phyloP scores from a whole-genome alignment of 2,797 vertebrate species.

The Onychomys leucogaster region DNA sequence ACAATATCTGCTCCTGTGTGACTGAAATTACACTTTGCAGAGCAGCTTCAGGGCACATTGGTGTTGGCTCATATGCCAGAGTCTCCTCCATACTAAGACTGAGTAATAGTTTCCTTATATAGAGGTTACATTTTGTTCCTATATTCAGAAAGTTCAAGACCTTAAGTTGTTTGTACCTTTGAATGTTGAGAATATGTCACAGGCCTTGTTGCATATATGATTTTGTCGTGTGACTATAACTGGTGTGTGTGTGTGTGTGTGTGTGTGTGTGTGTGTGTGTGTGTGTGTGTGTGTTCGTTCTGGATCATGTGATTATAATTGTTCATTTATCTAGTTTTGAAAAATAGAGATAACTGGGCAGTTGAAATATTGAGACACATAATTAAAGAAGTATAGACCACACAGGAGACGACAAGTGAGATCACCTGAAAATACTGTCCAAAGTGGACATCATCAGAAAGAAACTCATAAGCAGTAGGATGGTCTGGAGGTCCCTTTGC shows the following conservation, averaged over 20 bases:
- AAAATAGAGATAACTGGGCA: background rate
- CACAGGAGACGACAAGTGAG: fast-evolving
- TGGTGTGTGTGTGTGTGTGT: background rate
- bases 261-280: background rate
- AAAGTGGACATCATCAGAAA: background rate
- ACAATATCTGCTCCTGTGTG: background rate
- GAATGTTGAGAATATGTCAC: background rate
- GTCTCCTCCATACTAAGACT: background rate
- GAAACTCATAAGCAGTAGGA: background rate
- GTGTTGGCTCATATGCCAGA: background rate
- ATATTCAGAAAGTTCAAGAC: background rate
- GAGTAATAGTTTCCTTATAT: background rate
- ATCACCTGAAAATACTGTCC: background rate
- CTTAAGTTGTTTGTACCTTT: background rate
- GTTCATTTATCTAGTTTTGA: background rate
- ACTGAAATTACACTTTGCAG: background rate
- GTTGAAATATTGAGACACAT: background rate
- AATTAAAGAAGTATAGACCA: background rate
- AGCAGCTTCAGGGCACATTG: background rate
- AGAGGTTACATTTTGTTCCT: background rate
- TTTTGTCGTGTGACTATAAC: background rate
- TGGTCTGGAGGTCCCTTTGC: background rate
- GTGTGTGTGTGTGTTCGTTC: background rate
- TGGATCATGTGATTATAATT: background rate
- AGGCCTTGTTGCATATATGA: background rate